Evolutionary conservation across 2,797 vertebrate genomes (phyloP).

Genomic region (Helicolenus hilgendorfi): DNA sequence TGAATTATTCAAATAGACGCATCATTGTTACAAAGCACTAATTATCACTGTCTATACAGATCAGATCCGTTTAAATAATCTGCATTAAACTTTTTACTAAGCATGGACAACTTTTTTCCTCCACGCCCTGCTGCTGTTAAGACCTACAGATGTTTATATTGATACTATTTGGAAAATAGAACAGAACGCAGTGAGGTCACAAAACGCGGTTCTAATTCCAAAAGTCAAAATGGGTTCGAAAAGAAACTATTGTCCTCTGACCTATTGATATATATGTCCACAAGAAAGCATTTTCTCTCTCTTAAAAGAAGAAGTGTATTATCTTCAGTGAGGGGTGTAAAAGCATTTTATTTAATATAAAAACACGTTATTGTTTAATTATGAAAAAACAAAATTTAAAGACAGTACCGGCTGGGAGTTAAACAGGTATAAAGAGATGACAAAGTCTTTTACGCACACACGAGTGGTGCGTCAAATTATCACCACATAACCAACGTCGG

Average conservation of each 20-base stretch:
- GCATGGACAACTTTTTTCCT: conserved; percentile 1
- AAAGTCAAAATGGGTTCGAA: conserved; percentile 76
- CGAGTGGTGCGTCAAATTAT: conserved; percentile 59
- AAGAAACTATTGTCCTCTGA: conserved; percentile 73
- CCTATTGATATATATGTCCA: conserved; percentile 55
- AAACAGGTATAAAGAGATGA: conserved; percentile 21
- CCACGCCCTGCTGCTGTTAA: not conserved
- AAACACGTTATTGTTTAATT: conserved; percentile 22
- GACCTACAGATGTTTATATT: not conserved
- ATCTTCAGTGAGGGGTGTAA: not conserved
- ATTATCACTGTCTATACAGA: not conserved
- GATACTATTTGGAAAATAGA: not conserved
- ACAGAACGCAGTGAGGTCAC: conserved; percentile 30
- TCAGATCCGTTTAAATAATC: conserved; percentile 6
- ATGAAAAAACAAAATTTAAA: not conserved
- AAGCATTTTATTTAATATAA: not conserved
- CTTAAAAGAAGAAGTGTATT: conserved; percentile 51
- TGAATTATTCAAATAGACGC: not conserved
- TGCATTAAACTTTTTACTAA: not conserved
- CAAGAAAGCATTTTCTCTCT: conserved; percentile 12
- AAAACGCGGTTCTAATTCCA: conserved; percentile 57
- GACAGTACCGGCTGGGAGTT: not conserved
- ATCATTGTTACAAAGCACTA: not conserved
- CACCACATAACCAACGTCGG: conserved; percentile 55
- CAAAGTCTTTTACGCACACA: conserved; percentile 20